Evolutionary conservation across 2,888 invertebrate genomes (phyloP).

Genomic region (Catocala fraxini): DNA sequence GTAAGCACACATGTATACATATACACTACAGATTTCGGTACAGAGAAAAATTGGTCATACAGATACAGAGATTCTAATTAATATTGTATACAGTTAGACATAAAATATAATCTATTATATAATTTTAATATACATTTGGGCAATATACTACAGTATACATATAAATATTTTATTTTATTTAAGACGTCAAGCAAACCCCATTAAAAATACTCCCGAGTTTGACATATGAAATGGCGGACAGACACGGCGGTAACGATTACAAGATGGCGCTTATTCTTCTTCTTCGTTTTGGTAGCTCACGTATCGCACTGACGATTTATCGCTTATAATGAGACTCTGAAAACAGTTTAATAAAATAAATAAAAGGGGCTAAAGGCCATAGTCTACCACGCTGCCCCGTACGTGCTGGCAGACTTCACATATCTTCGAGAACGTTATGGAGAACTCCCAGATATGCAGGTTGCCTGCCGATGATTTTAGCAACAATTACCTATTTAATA

Average conservation of each 20-base stretch:
- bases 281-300: slow-evolving; percentile 98
- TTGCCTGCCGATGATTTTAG: too few relatives aligned
- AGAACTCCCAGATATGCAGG: too few relatives aligned
- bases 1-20: slow-evolving; percentile 28
- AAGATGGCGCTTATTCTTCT: slow-evolving; percentile 88
- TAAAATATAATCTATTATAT: slow-evolving; percentile 48
- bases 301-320: slow-evolving; percentile 97
- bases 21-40: slow-evolving; percentile 20
- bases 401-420: too few relatives aligned
- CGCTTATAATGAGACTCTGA: slow-evolving; percentile 96
- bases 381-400: too few relatives aligned
- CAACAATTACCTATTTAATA: too few relatives aligned
- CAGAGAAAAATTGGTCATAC: slow-evolving; percentile 24
- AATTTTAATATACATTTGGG: slow-evolving; percentile 57
- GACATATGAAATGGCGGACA: slow-evolving; percentile 35
- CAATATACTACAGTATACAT: slow-evolving; percentile 68
- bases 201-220: slow-evolving; percentile 51
- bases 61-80: slow-evolving; percentile 43
- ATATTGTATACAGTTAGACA: slow-evolving; percentile 47
- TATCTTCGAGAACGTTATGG: too few relatives aligned
- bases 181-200: slow-evolving; percentile 46
- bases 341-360: slow-evolving; percentile 47
- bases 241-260: slow-evolving; percentile 15
- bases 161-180: slow-evolving; percentile 42
- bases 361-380: too few relatives aligned